Conservation (phyloP, 2,888 invertebrate species). For the Lycocerus yunnanus region DNA sequence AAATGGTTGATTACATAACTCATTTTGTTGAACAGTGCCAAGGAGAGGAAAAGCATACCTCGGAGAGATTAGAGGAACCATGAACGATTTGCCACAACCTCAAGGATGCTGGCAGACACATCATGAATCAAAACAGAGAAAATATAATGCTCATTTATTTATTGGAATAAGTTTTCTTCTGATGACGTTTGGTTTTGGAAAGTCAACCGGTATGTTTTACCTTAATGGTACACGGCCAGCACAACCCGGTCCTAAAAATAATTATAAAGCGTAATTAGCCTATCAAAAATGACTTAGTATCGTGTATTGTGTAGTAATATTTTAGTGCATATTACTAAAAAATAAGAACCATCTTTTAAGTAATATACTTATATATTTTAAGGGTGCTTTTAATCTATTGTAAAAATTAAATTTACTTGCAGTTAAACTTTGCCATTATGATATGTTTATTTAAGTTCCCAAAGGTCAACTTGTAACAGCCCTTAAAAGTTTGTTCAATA, state of each 20-base stretch:
- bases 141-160: conserved; percentile 69
- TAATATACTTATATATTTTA: not conserved
- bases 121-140: conserved; percentile 67
- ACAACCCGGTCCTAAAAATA: conserved; percentile 37
- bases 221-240: conserved; percentile 68
- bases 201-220: conserved; percentile 64
- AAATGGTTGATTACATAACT: conserved; percentile 6
- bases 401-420: not conserved
- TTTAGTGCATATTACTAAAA: not conserved
- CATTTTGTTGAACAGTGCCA: conserved; percentile 9
- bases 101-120: conserved; percentile 77
- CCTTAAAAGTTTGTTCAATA: not conserved
- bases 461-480: not conserved
- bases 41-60: conserved; percentile 16
- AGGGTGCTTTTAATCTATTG: not conserved
- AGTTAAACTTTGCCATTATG: not conserved
- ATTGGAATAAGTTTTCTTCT: conserved; percentile 61
- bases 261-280: conserved; percentile 11
- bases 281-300: not conserved
- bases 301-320: not conserved
- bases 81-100: conserved; percentile 81
- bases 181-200: conserved; percentile 59
- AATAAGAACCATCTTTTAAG: not conserved
- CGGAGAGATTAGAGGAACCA: conserved; percentile 53
- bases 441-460: not conserved